Conservation (phyloP, 2,888 invertebrate species). For the Oxyteleia sp. region DNA sequence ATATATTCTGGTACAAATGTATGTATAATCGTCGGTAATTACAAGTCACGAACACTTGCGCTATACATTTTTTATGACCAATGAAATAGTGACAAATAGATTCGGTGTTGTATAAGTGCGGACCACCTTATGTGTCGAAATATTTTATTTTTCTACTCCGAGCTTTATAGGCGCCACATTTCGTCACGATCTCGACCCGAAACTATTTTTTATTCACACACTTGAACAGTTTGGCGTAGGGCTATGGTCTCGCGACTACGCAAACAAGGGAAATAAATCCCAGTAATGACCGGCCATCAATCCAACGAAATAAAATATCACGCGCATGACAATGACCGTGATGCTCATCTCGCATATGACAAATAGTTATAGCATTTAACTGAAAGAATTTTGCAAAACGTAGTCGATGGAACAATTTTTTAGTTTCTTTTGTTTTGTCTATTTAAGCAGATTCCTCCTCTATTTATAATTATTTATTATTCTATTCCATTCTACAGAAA, state of each 20-base stretch:
- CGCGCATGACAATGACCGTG: too few relatives aligned
- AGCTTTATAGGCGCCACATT: slow-evolving; percentile 65
- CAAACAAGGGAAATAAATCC: slow-evolving; percentile 84
- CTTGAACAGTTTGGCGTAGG: slow-evolving; percentile 73
- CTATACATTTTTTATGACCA: slow-evolving; percentile 50
- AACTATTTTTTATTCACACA: slow-evolving; percentile 81
- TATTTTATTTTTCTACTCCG: slow-evolving; percentile 43
- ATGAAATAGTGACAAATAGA: slow-evolving; percentile 63
- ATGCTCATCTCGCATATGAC: too few relatives aligned
- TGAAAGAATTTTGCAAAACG: too few relatives aligned
- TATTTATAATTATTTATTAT: too few relatives aligned
- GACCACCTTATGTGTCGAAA: slow-evolving; percentile 56
- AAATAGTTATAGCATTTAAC: too few relatives aligned
- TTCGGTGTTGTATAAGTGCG: slow-evolving; percentile 40
- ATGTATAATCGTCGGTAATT: slow-evolving; percentile 58
- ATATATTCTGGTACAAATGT: slow-evolving; percentile 45
- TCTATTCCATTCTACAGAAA: too few relatives aligned
- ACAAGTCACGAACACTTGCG: slow-evolving; percentile 37
- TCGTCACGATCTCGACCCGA: slow-evolving; percentile 66
- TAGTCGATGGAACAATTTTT: too few relatives aligned
- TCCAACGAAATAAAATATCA: slow-evolving; percentile 80
- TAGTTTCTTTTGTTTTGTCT: too few relatives aligned
- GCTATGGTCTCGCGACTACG: slow-evolving; percentile 68
- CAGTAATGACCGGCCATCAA: slow-evolving; percentile 84
- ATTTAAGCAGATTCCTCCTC: too few relatives aligned